A percentile compares a stretch with the other conserved stretches of the same genome.
phyloP scores from a whole-genome alignment of 1,140 invertebrate genomes.

The Scaptomyza hsui region DNA sequence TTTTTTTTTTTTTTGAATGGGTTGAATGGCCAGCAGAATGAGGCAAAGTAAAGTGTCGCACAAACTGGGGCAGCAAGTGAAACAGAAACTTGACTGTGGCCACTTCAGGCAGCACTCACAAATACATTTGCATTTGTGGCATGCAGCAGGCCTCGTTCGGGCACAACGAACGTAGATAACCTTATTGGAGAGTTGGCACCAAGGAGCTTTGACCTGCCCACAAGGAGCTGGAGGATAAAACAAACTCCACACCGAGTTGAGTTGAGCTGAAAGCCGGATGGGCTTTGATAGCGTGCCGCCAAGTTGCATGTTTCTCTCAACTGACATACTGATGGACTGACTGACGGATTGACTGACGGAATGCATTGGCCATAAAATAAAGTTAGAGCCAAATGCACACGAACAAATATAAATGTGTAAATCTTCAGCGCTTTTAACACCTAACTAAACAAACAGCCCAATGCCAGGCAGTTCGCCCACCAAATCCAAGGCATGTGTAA shows the following conservation, averaged over 20 bases:
- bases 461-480: slow-evolving; percentile 21
- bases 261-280: slow-evolving; percentile 23
- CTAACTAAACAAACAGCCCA: slow-evolving; percentile 43
- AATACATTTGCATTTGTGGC: slow-evolving; percentile 26
- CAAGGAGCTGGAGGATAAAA: slow-evolving; percentile 13
- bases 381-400: slow-evolving; percentile 19
- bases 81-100: slow-evolving; percentile 24
- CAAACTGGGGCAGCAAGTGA: slow-evolving; percentile 12
- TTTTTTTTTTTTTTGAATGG: neutral
- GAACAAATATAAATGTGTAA: slow-evolving; percentile 34
- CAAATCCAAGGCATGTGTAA: slow-evolving; percentile 34
- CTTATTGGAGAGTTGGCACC: slow-evolving; percentile 19
- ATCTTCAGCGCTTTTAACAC: slow-evolving; percentile 48
- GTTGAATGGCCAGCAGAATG: slow-evolving; percentile 12
- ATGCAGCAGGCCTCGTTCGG: slow-evolving; percentile 11
- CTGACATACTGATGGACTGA: slow-evolving; percentile 13
- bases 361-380: slow-evolving; percentile 28
- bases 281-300: slow-evolving; percentile 34
- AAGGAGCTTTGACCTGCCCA: slow-evolving; percentile 37
- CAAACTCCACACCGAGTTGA: slow-evolving; percentile 2
- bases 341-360: slow-evolving; percentile 1
- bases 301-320: slow-evolving; percentile 6
- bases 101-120: slow-evolving; percentile 34
- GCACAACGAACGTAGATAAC: slow-evolving; percentile 49
- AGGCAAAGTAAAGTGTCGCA: slow-evolving; percentile 15